Evolutionary conservation across 2,888 invertebrate genomes (phyloP).

Genomic region (Odontomyia ornata): DNA sequence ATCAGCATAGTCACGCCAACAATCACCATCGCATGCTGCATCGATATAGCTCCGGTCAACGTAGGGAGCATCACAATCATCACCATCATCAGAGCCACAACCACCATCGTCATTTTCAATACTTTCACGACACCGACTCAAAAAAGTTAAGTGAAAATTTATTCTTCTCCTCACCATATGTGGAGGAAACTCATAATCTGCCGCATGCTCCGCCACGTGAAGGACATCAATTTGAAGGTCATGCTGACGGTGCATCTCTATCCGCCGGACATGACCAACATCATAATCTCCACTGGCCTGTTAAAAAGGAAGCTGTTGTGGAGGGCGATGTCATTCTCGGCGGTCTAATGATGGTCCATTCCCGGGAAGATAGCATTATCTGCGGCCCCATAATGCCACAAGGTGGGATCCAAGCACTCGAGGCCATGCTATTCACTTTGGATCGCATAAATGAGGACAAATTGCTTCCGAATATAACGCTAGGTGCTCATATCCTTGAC

Average conservation of each 20-base stretch:
- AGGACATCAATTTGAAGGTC: not conserved
- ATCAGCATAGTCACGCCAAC: not conserved
- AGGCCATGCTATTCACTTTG: conserved; percentile 88
- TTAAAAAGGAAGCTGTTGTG: conserved; percentile 81
- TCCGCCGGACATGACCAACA: conserved; percentile 50
- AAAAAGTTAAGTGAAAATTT: not conserved
- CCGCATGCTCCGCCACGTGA: not conserved
- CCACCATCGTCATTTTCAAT: conserved; percentile 28
- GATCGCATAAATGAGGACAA: conserved; percentile 74
- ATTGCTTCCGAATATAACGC: conserved; percentile 73
- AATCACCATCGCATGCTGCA: conserved; percentile 2
- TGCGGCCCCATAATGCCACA: conserved; percentile 92
- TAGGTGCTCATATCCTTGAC: conserved; percentile 88
- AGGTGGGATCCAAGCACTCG: conserved; percentile 84
- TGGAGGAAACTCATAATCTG: conserved; percentile 32
- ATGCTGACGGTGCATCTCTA: not conserved
- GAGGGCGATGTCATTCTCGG: conserved; percentile 86
- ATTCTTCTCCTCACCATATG: not conserved
- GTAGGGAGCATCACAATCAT: conserved; percentile 16
- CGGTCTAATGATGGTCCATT: conserved; percentile 93
- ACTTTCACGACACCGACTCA: not conserved
- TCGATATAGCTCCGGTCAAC: not conserved
- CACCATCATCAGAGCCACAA: conserved; percentile 24
- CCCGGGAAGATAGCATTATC: conserved; percentile 78
- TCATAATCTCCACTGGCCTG: conserved; percentile 70